Conservation (phyloP, 2,113 vertebrate species). For the Synodontis membranacea region DNA sequence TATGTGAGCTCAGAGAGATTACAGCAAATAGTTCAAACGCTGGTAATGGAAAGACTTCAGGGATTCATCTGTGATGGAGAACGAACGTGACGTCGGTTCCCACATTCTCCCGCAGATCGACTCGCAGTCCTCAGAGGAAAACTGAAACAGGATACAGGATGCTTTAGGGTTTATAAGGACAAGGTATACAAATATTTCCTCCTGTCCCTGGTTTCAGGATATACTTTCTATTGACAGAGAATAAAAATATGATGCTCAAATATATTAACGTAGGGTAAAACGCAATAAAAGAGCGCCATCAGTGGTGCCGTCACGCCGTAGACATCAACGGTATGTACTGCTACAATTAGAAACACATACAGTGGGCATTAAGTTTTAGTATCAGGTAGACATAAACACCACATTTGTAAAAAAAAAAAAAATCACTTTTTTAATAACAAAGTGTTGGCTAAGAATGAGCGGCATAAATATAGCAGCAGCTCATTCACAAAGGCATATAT, state of each 20-base stretch:
- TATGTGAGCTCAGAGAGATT: slow-evolving; percentile 38
- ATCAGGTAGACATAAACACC: neutral
- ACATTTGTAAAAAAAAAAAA: neutral
- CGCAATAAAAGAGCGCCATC: neutral
- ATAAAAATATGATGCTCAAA: neutral
- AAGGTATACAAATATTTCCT: neutral
- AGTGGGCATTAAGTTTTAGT: neutral
- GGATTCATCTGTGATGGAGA: neutral
- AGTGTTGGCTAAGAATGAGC: neutral
- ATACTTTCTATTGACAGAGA: no score
- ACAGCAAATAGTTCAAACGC: slow-evolving; percentile 21
- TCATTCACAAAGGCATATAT: no score
- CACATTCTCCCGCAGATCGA: slow-evolving; percentile 78
- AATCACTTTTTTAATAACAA: neutral
- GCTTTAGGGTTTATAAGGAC: neutral
- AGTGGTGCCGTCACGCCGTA: neutral
- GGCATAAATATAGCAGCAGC: neutral
- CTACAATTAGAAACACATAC: neutral
- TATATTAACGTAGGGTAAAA: neutral
- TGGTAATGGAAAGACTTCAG: slow-evolving; percentile 2
- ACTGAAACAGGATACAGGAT: slow-evolving; percentile 1
- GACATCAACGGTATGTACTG: neutral
- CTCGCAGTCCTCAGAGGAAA: slow-evolving; percentile 17
- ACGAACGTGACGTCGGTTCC: slow-evolving; percentile 44
- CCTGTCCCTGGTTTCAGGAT: neutral